phyloP scores from a whole-genome alignment of 1,140 invertebrate species.

The Pseudomyrmex pallidus region DNA sequence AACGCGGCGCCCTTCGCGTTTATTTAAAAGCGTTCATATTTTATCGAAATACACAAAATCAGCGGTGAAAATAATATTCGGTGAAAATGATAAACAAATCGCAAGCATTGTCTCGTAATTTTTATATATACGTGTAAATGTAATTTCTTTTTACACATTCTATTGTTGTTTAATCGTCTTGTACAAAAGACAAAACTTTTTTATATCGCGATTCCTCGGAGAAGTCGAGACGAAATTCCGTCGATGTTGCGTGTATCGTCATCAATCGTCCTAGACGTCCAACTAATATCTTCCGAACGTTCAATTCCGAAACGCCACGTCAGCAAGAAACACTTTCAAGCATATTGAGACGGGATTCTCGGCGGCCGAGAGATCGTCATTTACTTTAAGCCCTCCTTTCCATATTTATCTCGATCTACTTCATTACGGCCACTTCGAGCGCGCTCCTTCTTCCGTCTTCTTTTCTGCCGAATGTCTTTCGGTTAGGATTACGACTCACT shows the following conservation, averaged over 20 bases:
- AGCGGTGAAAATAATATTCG: neutral
- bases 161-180: neutral
- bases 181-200: neutral
- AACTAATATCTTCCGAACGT: slow-evolving; percentile 72
- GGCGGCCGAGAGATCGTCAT: slow-evolving; percentile 66
- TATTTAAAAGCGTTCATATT: slow-evolving; percentile 54
- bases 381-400: slow-evolving; percentile 80
- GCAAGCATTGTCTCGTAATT: neutral
- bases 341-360: slow-evolving; percentile 79
- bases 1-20: slow-evolving; percentile 34
- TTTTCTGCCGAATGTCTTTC: slow-evolving; percentile 59
- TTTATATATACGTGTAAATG: too few relatives aligned
- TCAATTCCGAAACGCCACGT: slow-evolving; percentile 80
- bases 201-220: neutral
- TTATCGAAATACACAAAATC: neutral
- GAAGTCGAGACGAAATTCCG: neutral
- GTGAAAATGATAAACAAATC: neutral
- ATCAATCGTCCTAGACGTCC: slow-evolving; percentile 41
- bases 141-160: too few relatives aligned
- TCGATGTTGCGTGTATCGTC: slow-evolving; percentile 7
- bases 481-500: slow-evolving; percentile 65
- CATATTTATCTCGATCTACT: slow-evolving; percentile 80
- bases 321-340: slow-evolving; percentile 80
- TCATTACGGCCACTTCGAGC: slow-evolving; percentile 71
- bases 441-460: slow-evolving; percentile 52